Base-by-base conservation (phyloP, 2,797 vertebrate species). In the Threskiornis aethiopicus region DNA sequence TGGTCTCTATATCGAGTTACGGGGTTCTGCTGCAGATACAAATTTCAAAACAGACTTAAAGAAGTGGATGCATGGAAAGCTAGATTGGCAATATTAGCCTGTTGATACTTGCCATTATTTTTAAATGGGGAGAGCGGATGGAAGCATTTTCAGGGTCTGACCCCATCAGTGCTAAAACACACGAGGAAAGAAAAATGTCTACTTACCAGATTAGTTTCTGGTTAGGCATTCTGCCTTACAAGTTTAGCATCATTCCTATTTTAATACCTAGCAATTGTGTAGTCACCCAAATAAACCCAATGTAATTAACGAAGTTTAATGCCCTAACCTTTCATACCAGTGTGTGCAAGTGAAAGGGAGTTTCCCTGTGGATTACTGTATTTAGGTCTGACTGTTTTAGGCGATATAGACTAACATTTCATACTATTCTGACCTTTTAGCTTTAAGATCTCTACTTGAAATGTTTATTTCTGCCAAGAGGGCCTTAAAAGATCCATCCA, bases 401-500 rank as follows among this genome's bases (percentile, higher is more conserved):
- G 90, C 1, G 25, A 94, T 41, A 81, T 0, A 91, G 64, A 52
- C 84, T 72, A 82, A 79, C 83, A 91, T 82, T 96, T 88, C 42
- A 39, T n/a, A 57, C 41, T 86, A 66, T 35, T 88, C 41, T 88
- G 58, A 42, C 58, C 33, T 89, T 86, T 93, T 44, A 65, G 73
- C 67, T 95, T 93, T 83, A 80, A 89, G 79, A 58, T 79, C 77
- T 97, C 46, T 90, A 95, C 79, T 97, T 82, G 86, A 91, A 96
- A 96, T 51, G 55, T 37, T 67, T 87, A 96, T 72, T 97, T 93
- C 88, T 97, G 97, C 90, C 79, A 96, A 96, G 76, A 94, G 94
- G 97, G 96, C 95, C 93, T 97, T 96, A 97, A 97, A 95, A 97
- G 94, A 97, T 94, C 87, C 84, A 96, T 98, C 98, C 97, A 94